Conservation (phyloP, 2,113 vertebrate species). For the Canis aureus region DNA sequence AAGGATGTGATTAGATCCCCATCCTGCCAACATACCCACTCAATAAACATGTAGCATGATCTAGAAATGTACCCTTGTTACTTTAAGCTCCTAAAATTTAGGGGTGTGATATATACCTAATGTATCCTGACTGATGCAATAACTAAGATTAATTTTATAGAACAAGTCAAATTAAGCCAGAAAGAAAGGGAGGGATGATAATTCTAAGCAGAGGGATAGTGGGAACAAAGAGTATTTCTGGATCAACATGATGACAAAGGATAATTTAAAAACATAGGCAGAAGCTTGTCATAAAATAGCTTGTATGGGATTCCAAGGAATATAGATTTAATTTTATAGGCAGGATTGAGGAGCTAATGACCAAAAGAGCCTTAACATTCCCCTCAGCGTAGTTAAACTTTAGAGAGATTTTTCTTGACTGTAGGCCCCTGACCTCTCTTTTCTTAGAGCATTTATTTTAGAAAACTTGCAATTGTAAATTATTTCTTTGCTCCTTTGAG, state of each 20-base stretch:
- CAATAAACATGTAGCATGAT: background rate
- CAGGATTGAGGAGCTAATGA: background rate
- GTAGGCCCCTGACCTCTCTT: background rate
- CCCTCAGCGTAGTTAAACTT: background rate
- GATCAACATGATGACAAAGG: background rate
- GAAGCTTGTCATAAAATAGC: background rate
- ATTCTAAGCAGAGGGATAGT: background rate
- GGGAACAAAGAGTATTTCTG: background rate
- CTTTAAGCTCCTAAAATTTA: background rate
- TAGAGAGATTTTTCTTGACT: background rate
- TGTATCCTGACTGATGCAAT: background rate
- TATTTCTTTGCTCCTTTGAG: background rate
- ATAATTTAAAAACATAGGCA: background rate
- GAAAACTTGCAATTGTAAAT: background rate
- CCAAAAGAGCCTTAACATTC: background rate
- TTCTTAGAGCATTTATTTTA: background rate
- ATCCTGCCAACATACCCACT: background rate
- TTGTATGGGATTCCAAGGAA: background rate
- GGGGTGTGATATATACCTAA: background rate
- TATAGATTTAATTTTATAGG: background rate
- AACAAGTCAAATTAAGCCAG: background rate
- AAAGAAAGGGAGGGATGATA: background rate
- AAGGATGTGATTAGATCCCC: background rate
- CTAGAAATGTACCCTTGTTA: background rate
- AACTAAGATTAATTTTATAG: background rate